Evolutionary conservation across 2,888 invertebrate species (phyloP).

Genomic region (Koerneria pararmatus): DNA sequence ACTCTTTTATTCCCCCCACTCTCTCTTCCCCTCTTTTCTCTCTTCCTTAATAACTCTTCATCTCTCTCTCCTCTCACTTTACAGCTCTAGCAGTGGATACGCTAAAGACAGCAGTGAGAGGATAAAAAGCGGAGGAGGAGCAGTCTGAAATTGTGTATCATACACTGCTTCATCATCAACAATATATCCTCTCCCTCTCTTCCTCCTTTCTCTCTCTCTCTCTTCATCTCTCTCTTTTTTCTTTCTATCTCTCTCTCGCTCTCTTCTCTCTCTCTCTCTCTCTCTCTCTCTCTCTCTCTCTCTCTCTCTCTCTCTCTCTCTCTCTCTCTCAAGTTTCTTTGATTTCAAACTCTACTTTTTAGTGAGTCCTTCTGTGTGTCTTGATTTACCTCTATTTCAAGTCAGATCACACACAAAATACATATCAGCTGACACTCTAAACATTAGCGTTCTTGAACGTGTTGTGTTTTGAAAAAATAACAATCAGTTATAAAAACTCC

Average conservation of each 20-base stretch:
- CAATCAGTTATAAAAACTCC: neutral
- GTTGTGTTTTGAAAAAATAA: neutral
- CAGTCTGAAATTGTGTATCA: no score
- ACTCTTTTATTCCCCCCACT: neutral
- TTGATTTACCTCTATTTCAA: neutral
- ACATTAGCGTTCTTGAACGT: neutral
- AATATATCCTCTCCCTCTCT: neutral
- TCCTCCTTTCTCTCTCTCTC: constrained; percentile 19
- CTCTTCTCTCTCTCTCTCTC: constrained; percentile 18
- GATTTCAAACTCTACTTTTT: neutral
- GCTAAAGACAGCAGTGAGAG: neutral
- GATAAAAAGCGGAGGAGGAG: neutral
- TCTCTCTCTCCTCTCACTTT: constrained; percentile 11
- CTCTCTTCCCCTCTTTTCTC: constrained; percentile 1
- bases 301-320: neutral
- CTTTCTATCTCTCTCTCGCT: constrained; percentile 5
- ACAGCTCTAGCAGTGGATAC: neutral
- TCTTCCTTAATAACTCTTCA: neutral
- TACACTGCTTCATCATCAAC: neutral
- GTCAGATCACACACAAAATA: no score
- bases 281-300: neutral
- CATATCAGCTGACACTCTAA: no score
- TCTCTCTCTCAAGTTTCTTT: constrained; percentile 19
- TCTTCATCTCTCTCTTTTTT: constrained; percentile 9
- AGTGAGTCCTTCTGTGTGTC: neutral